Percentiles rank a stretch among this genome's conserved stretches.
Conservation (phyloP, 2,888 invertebrate genomes). For the Sussaba pulchella region DNA sequence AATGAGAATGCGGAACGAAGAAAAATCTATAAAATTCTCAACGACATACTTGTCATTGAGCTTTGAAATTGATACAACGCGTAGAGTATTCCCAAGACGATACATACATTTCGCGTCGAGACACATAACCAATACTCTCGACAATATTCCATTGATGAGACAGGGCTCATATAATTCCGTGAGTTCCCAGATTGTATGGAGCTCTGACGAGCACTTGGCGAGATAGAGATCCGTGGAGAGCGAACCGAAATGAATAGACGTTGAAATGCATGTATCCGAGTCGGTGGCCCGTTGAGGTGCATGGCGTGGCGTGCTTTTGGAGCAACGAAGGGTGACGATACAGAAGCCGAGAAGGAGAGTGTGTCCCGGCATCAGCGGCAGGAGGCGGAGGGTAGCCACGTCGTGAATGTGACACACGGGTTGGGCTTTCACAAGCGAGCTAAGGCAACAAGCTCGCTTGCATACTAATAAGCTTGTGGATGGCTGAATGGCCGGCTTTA, state of each 20-base stretch:
- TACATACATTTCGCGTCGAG: background rate
- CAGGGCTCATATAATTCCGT: slow-evolving; percentile 24
- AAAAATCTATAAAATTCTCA: too few relatives aligned
- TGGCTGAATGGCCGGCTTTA: slow-evolving; percentile 81
- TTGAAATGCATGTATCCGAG: slow-evolving; percentile 52
- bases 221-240: slow-evolving; percentile 40
- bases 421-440: slow-evolving; percentile 80
- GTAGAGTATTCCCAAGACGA: background rate
- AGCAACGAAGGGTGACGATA: slow-evolving; percentile 10
- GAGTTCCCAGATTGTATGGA: slow-evolving; percentile 21
- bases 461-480: slow-evolving; percentile 83
- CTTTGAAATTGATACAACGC: background rate
- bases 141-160: slow-evolving; percentile 42
- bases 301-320: slow-evolving; percentile 27
- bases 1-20: too few relatives aligned
- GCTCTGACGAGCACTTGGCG: slow-evolving; percentile 30
- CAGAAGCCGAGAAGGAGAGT: slow-evolving; percentile 71
- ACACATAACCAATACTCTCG: background rate
- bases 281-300: slow-evolving; percentile 26
- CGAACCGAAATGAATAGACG: slow-evolving; percentile 55
- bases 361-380: slow-evolving; percentile 67
- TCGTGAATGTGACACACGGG: slow-evolving; percentile 80
- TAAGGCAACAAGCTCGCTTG: slow-evolving; percentile 82
- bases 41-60: too few relatives aligned
- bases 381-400: slow-evolving; percentile 74